A percentile compares a stretch with the other conserved stretches of the same genome.
phyloP scores from a whole-genome alignment of 2,797 vertebrate species.

The Macropus fuliginosus region DNA sequence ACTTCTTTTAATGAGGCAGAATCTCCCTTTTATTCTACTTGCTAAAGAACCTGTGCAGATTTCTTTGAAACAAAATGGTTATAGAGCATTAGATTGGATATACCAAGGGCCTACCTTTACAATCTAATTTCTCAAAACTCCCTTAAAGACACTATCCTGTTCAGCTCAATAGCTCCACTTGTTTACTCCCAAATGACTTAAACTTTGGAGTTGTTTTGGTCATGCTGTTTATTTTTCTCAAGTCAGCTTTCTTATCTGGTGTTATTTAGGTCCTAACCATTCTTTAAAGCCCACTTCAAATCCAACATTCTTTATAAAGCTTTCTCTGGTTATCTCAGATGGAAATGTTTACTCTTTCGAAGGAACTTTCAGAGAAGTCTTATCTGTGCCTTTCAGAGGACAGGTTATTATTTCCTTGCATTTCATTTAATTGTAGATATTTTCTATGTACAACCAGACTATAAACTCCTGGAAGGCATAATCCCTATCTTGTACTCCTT shows the following conservation, averaged over 20 bases:
- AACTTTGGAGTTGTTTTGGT: not conserved
- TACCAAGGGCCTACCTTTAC: not conserved
- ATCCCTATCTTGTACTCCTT: not conserved
- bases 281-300: not conserved
- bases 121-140: not conserved
- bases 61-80: not conserved
- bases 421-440: not conserved
- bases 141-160: not conserved
- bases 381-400: not conserved
- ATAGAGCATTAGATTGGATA: slow-evolving; percentile 6
- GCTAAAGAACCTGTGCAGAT: not conserved
- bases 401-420: not conserved
- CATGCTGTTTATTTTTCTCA: not conserved
- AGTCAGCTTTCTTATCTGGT: not conserved
- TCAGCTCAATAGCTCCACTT: not conserved
- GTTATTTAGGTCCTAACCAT: not conserved
- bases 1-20: not conserved
- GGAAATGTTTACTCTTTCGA: not conserved
- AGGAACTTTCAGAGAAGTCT: not conserved
- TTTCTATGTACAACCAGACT: not conserved
- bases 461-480: not conserved
- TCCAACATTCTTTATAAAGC: not conserved
- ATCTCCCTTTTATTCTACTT: not conserved
- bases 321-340: not conserved
- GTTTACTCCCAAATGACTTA: not conserved